Percentiles rank a stretch among this genome's conserved stretches.
Evolutionary conservation across 2,113 vertebrate genomes (phyloP).

Genomic region (Zosterops borbonicus): DNA sequence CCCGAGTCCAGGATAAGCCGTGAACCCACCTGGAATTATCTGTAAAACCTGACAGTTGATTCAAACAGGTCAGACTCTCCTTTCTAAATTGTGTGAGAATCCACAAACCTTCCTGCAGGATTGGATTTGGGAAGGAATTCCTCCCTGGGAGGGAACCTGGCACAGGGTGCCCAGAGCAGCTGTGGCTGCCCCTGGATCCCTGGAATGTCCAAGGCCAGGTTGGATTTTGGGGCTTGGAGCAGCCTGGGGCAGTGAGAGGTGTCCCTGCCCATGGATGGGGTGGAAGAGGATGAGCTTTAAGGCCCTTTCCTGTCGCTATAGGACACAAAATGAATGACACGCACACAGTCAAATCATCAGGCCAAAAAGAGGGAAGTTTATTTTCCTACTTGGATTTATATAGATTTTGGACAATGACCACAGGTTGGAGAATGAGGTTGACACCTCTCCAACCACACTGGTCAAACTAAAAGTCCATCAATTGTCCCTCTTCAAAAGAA

Average conservation of each 20-base stretch:
- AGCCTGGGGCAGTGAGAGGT: neutral
- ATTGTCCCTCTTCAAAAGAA: no score
- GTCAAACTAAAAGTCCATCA: no score
- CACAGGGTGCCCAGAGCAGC: neutral
- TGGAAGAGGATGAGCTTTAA: accelerated
- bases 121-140: neutral
- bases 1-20: neutral
- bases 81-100: neutral
- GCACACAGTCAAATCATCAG: no score
- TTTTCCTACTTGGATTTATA: no score
- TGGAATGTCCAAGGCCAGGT: neutral
- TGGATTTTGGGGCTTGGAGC: neutral
- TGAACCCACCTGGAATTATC: neutral
- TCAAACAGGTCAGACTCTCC: neutral
- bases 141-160: neutral
- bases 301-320: no score
- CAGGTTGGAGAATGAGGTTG: no score
- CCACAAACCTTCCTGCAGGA: neutral
- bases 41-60: neutral
- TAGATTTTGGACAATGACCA: no score
- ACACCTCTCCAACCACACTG: no score
- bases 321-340: no score
- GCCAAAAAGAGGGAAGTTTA: no score
- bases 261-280: neutral
- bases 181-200: neutral